Evolutionary conservation across 2,888 invertebrate genomes (phyloP), one percentile per base, ranked within the genome.

Genomic region (Nomada fucata): DNA sequence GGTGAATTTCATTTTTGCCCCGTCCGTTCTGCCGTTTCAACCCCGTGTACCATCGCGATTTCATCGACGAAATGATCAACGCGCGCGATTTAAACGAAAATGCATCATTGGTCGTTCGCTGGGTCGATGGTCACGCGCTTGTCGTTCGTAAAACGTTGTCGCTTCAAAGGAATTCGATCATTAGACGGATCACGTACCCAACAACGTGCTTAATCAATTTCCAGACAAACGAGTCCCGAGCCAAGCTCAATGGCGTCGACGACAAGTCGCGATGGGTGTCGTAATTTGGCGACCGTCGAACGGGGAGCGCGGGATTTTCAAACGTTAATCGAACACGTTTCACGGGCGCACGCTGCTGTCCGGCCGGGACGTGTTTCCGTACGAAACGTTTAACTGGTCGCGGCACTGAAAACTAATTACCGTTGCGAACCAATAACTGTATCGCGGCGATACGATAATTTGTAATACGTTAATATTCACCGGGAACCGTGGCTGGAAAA

Each of bases 281-380:
- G 67, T 61, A 57, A 79, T 78, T 79, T 63, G 61, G 15, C 72
- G 55, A 18, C 42, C 42, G 79, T 71, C 78, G 55, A 10, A 9
- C 36, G 67, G 55, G 71, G 63, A 63, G 23, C 55, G 72, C 67
- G 80, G 67, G 57, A 79, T 80, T 79, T 79, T 80, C 79, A 68
- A 80, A 78, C 50, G 63, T 80, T 79, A 80, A 80, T 80, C 72
- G 72, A 80, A 72, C 67, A 59, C 44, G 71, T 57, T 67, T 36
- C 36, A 29, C 29, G 10, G 57, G 18, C 75, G 44, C 64, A 15
- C 5, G 13, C 18, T n/a, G n/a, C n/a, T n/a, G n/a, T n/a, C n/a
- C 74, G 9, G 13, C 47, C 47, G n/a, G 20, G 55, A n/a, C 63
- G 63, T 5, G 57, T 47, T 26, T 44, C 23, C 44, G 36, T 20